Percentiles rank a stretch among this genome's conserved stretches.
Conservation (phyloP, 2,888 invertebrate genomes). For the Cordylochernes scorpioides region DNA sequence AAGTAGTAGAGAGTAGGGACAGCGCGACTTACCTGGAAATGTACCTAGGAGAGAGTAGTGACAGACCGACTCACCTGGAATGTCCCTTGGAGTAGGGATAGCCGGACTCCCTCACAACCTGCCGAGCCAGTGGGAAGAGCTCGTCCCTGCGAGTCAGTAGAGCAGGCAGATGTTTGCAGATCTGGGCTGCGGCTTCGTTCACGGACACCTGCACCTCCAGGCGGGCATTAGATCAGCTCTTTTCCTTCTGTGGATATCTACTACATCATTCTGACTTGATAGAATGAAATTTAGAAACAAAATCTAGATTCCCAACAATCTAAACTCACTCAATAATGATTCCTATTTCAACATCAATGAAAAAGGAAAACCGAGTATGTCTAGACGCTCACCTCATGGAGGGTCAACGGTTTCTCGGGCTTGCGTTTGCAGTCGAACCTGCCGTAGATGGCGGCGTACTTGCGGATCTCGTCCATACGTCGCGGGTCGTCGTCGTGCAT, state of each 20-base stretch:
- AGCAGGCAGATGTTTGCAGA: slow-evolving; percentile 73
- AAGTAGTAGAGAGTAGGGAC: no score
- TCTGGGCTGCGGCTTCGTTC: slow-evolving; percentile 92
- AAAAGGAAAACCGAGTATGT: not conserved
- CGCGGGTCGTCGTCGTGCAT: slow-evolving; percentile 65
- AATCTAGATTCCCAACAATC: not conserved
- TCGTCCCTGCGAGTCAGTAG: slow-evolving; percentile 79
- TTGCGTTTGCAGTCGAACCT: slow-evolving; percentile 89
- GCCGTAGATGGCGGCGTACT: slow-evolving; percentile 90
- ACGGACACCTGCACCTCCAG: slow-evolving; percentile 43
- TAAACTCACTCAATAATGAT: not conserved
- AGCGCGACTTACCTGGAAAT: no score
- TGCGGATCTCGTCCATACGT: slow-evolving; percentile 71
- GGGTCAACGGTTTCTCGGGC: slow-evolving; percentile 77
- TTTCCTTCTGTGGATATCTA: not conserved
- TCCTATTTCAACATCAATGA: not conserved
- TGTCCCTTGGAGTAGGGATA: slow-evolving; percentile 39
- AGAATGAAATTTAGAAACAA: not conserved
- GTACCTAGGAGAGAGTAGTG: no score
- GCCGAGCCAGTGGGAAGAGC: slow-evolving; percentile 76
- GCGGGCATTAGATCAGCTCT: not conserved
- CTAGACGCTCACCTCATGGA: slow-evolving; percentile 47
- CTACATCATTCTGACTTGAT: not conserved
- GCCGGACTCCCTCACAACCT: slow-evolving; percentile 76
- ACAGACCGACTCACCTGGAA: slow-evolving; percentile 18